These are phyloP conservation scores for Geotrupes spiniger DNA, from an alignment of 2,888 invertebrate genomes.

Conservation along the genomic window DNA sequence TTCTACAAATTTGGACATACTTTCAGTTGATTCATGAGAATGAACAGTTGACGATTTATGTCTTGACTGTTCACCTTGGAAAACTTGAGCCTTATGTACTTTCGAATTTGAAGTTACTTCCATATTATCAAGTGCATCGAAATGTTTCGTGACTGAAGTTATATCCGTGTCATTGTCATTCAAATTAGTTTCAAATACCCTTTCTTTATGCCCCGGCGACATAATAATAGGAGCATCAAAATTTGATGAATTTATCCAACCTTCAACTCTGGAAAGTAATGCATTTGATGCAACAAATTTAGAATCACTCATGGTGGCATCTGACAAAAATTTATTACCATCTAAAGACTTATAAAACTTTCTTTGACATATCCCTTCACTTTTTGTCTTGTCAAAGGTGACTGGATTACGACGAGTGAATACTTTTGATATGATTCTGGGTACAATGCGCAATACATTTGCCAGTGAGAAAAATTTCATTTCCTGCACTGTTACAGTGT, in stretches of 20 bases:
- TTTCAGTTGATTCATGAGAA: conserved; percentile 23
- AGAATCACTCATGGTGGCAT: conserved; percentile 26
- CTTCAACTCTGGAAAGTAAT: conserved; percentile 32
- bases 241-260: conserved; percentile 45
- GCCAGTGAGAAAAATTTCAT: conserved; percentile 19
- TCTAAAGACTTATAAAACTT: conserved; percentile 30
- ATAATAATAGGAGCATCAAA: conserved; percentile 30
- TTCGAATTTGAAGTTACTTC: conserved; percentile 3
- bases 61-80: conserved; percentile 1
- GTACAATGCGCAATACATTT: conserved; percentile 14
- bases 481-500: conserved; percentile 17
- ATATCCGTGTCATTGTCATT: conserved; percentile 39
- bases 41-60: conserved; percentile 3
- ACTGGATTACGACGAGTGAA: conserved; percentile 1
- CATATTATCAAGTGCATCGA: conserved; percentile 16
- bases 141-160: conserved; percentile 38
- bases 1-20: conserved; percentile 24
- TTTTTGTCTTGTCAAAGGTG: conserved; percentile 2
- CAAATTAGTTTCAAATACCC: conserved; percentile 29
- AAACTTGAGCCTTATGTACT: background rate
- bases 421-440: conserved; percentile 11
- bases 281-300: conserved; percentile 10
- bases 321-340: conserved; percentile 30
- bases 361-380: conserved; percentile 15
- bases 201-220: conserved; percentile 7